These are phyloP conservation scores for Myocastor coypus DNA, from an alignment of 2,113 vertebrate genomes.

Conservation along the genomic window DNA sequence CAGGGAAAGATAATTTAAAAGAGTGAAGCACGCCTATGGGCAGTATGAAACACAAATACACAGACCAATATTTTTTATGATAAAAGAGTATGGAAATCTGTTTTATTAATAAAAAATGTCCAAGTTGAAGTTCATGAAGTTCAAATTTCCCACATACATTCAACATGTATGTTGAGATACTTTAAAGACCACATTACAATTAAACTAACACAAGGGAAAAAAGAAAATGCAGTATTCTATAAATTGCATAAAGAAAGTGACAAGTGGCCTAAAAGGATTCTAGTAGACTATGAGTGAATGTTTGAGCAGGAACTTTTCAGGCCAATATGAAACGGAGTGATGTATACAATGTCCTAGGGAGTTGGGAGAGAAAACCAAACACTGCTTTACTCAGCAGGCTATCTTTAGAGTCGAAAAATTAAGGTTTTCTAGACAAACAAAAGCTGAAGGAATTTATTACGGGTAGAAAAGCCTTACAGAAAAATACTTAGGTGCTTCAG, in stretches of 20 bases:
- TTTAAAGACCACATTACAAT: not conserved
- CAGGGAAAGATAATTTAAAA: not conserved
- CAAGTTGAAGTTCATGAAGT: not conserved
- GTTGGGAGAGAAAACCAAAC: not conserved
- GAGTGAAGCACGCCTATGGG: not conserved
- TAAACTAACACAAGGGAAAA: not conserved
- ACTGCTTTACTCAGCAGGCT: not conserved
- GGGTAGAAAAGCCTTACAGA: not conserved
- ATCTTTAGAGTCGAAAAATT: not conserved
- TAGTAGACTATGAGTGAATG: not conserved
- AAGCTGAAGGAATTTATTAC: not conserved
- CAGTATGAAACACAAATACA: not conserved
- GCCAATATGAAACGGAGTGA: not conserved
- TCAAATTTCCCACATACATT: not conserved
- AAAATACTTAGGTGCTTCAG: not conserved
- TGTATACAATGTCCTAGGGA: not conserved
- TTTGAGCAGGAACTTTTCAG: not conserved
- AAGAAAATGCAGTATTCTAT: not conserved
- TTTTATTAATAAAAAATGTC: not conserved
- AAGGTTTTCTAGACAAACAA: not conserved
- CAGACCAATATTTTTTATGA: not conserved
- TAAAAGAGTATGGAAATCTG: not conserved
- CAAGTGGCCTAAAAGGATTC: not conserved
- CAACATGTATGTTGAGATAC: not conserved
- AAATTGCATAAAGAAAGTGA: not conserved